These are phyloP conservation scores for Mormyrops boulengeri DNA, from an alignment of 2,797 vertebrate genomes.

Conservation along the genomic window DNA sequence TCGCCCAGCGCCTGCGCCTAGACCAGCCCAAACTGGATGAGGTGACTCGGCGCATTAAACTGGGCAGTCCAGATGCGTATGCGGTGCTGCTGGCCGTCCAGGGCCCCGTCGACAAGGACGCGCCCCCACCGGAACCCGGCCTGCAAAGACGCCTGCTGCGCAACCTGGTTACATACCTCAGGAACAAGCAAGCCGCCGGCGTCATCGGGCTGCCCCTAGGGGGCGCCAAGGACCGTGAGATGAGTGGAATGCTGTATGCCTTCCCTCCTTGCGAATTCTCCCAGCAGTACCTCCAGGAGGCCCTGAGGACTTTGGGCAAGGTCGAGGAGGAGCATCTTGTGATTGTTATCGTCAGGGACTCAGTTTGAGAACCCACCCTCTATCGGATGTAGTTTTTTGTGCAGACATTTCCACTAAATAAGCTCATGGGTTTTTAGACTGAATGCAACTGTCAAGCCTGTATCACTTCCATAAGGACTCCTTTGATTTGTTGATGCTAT, in stretches of 20 bases:
- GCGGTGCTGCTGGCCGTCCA: constrained; percentile 88
- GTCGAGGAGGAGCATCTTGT: constrained; percentile 97
- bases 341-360: constrained; percentile 87
- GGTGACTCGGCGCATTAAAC: constrained; percentile 84
- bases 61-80: constrained; percentile 82
- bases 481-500: neutral
- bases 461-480: neutral
- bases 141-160: constrained; percentile 90
- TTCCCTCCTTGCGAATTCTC: constrained; percentile 97
- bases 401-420: neutral
- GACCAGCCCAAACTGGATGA: constrained; percentile 96
- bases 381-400: constrained; percentile 14
- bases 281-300: constrained; percentile 89
- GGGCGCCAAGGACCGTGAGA: constrained; percentile 76
- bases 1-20: constrained; percentile 89
- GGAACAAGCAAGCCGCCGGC: constrained; percentile 96
- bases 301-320: constrained; percentile 83
- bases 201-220: constrained; percentile 90
- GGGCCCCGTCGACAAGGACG: constrained; percentile 67
- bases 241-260: constrained; percentile 90
- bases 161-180: constrained; percentile 96
- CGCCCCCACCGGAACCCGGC: constrained; percentile 71
- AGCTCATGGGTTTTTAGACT: constrained; percentile 18
- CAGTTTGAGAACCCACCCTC: constrained; percentile 31
- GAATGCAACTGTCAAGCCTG: neutral